Conservation (phyloP, 2,888 invertebrate species). For the Apocheima hispidaria region DNA sequence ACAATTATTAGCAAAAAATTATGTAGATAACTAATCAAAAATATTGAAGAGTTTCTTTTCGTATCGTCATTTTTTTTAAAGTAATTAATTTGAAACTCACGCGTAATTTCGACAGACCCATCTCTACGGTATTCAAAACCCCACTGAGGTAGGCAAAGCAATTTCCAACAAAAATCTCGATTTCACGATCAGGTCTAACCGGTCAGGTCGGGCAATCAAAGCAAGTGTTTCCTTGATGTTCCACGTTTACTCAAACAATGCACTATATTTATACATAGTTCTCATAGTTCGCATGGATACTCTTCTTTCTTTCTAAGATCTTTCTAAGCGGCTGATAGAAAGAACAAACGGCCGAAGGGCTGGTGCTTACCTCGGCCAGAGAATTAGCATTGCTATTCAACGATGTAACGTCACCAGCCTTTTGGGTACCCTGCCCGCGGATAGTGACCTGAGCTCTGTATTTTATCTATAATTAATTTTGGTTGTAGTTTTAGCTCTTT, state of each 20-base stretch:
- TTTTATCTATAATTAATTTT: too few relatives aligned
- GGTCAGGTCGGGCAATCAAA: constrained; percentile 59
- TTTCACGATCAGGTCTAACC: constrained; percentile 57
- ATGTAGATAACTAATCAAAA: background rate
- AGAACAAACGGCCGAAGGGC: too few relatives aligned
- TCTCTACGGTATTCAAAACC: constrained; percentile 48
- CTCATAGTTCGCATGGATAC: constrained; percentile 43
- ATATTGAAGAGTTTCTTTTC: background rate
- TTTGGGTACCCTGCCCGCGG: too few relatives aligned
- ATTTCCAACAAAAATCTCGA: constrained; percentile 50
- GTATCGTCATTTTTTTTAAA: background rate
- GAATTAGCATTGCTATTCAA: too few relatives aligned
- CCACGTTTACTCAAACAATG: constrained; percentile 53
- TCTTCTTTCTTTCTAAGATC: too few relatives aligned
- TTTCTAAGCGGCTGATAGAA: too few relatives aligned
- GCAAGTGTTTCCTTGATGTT: constrained; percentile 46
- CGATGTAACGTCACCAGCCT: too few relatives aligned
- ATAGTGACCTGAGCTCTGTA: too few relatives aligned
- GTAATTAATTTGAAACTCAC: constrained; percentile 55
- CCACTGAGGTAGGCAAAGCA: constrained; percentile 48
- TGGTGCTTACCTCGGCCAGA: too few relatives aligned
- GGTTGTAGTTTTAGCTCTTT: too few relatives aligned
- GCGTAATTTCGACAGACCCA: constrained; percentile 69
- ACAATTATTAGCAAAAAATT: background rate
- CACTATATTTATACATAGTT: constrained; percentile 39